Evolutionary conservation across 2,888 invertebrate species (phyloP), one percentile per base, ranked within the genome.

Genomic region (Chrysotoxum bicinctum): DNA sequence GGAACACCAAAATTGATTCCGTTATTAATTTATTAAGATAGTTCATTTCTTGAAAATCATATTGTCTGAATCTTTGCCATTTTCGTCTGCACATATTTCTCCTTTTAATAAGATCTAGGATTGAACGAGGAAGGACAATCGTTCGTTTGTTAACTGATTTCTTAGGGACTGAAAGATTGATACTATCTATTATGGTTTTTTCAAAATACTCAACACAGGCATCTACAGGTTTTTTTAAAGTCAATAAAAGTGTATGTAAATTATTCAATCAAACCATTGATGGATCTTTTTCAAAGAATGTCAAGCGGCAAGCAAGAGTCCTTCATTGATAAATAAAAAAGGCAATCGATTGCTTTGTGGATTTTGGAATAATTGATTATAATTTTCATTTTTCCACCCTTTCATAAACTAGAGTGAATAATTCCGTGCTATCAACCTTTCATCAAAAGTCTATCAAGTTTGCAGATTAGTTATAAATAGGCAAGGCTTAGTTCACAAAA

Each of bases 361-460:
- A 73, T 76, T 73, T 76, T 37, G 60, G 85, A 85, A 85, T 85
- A 85, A 85, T 85, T 85, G 80, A 85, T 85, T 85, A 80, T 75
- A 76, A 85, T 85, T 85, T 80, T 68, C 85, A 85, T 85, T 85
- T 73, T 76, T 73, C 54, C 56, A 76, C 60, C 68, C 66, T 85
- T 43, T 32, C 32, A 48, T 48, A 48, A 48, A 70, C 54, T 68
- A 68, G 75, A 45, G 19, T 60, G 72, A 64, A 52, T 75, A 45
- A 66, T 52, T 66, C 50, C 75, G 45, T 75, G 40, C 16, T 21
- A 66, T 66, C 69, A 80, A 48, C 62, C 76, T 72, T 76, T 85
- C 85, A 85, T 85, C 76, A 85, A 73, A 80, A 80, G 76, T 80
- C 85, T 80, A 85, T 85, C 76, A 80, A 68, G 72, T 62, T 73